These are phyloP conservation scores for Papilio xuthus DNA, from an alignment of 1,140 invertebrate species.

Conservation along the genomic window DNA sequence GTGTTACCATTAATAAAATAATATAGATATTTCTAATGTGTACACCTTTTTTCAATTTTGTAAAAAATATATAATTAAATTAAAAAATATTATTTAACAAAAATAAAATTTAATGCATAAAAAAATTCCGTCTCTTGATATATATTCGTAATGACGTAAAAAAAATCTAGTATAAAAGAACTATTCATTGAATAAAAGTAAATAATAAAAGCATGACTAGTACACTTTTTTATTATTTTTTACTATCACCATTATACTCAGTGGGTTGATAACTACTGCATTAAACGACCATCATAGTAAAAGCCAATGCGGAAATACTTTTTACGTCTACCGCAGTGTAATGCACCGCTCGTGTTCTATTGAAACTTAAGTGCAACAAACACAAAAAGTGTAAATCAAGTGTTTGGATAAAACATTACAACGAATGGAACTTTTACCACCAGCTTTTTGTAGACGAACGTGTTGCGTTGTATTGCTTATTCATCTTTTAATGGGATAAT, in stretches of 20 bases:
- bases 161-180: neutral
- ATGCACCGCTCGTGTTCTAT: constrained; percentile 21
- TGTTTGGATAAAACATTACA: neutral
- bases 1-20: too few species aligned
- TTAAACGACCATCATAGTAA: constrained; percentile 13
- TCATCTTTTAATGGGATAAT: neutral
- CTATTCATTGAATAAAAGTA: neutral
- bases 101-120: too few species aligned
- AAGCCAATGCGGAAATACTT: constrained; percentile 16
- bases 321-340: constrained; percentile 9
- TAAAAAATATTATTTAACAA: too few species aligned
- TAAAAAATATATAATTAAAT: too few species aligned
- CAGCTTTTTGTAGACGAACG: neutral
- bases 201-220: neutral
- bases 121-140: neutral
- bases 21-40: too few species aligned
- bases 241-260: neutral
- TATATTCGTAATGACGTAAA: neutral
- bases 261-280: constrained; percentile 7
- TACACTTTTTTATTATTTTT: neutral
- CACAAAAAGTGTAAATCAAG: constrained; percentile 7
- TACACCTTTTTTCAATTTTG: too few species aligned
- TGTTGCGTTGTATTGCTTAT: neutral
- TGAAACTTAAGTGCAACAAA: neutral
- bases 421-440: neutral